Conservation (phyloP, 1,140 invertebrate species). For the Lysiphlebus fabarum region DNA sequence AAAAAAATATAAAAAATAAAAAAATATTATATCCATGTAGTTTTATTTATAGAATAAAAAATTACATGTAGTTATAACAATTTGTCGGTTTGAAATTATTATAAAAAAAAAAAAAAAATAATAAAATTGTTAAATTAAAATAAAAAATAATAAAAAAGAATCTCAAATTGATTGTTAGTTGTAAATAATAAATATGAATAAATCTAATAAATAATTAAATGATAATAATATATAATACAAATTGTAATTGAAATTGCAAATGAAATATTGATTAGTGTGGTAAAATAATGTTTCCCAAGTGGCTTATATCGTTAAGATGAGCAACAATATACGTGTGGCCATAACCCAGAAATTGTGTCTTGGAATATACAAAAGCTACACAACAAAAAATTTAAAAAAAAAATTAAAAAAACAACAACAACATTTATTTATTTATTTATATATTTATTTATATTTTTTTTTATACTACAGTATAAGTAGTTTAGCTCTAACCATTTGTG, state of each 20-base stretch:
- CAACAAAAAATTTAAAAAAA: too few relatives aligned
- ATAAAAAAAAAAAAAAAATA: too few relatives aligned
- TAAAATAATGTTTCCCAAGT: constrained; percentile 37
- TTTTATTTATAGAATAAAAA: too few relatives aligned
- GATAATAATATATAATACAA: background rate
- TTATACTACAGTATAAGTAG: constrained; percentile 1
- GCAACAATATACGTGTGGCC: constrained; percentile 22
- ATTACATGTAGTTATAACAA: too few relatives aligned
- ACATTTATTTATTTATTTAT: background rate
- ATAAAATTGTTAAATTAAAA: too few relatives aligned
- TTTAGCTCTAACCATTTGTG: background rate
- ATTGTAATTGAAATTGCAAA: constrained; percentile 17
- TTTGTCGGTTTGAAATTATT: too few relatives aligned
- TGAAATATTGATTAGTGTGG: constrained; percentile 37
- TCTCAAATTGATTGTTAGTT: background rate
- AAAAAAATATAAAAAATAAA: too few relatives aligned
- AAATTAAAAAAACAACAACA: constrained; percentile 14
- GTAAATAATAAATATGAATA: background rate
- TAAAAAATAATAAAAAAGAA: background rate
- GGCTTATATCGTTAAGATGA: constrained; percentile 19
- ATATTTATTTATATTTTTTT: background rate
- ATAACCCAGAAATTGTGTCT: constrained; percentile 31
- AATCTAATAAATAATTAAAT: background rate
- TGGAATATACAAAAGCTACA: background rate
- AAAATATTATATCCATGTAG: too few relatives aligned